phyloP scores from a whole-genome alignment of 2,113 vertebrate species.

The Amphilophus citrinellus region DNA sequence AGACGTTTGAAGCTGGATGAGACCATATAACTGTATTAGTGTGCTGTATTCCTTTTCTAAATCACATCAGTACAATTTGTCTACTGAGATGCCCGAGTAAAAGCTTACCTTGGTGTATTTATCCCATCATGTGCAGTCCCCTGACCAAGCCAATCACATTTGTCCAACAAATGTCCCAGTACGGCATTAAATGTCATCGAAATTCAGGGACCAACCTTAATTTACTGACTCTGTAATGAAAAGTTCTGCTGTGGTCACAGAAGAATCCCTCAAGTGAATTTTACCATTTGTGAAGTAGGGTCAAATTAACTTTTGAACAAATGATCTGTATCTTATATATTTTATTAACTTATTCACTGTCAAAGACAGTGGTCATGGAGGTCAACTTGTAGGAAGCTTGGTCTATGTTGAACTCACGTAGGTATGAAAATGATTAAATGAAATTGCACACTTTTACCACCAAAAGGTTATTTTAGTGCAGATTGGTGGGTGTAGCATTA shows the following conservation, averaged over 20 bases:
- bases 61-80: conserved; percentile 83
- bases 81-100: conserved; percentile 65
- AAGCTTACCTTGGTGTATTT: conserved; percentile 75
- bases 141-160: conserved; percentile 62
- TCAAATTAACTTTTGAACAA: neutral
- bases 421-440: neutral
- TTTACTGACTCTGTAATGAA: conserved; percentile 37
- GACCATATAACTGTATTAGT: conserved; percentile 72
- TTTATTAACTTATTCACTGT: neutral
- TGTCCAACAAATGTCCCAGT: conserved; percentile 43
- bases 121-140: conserved; percentile 67
- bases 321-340: neutral
- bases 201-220: conserved; percentile 25
- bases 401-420: neutral
- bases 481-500: conserved; percentile 50
- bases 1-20: conserved; percentile 55
- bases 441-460: neutral
- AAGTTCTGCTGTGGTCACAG: conserved; percentile 12
- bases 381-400: neutral
- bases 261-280: conserved; percentile 26
- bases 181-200: conserved; percentile 39
- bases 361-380: neutral
- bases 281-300: neutral
- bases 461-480: neutral
- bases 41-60: conserved; percentile 70